phyloP scores from a whole-genome alignment of 2,797 vertebrate species.

The Xenops minutus region DNA sequence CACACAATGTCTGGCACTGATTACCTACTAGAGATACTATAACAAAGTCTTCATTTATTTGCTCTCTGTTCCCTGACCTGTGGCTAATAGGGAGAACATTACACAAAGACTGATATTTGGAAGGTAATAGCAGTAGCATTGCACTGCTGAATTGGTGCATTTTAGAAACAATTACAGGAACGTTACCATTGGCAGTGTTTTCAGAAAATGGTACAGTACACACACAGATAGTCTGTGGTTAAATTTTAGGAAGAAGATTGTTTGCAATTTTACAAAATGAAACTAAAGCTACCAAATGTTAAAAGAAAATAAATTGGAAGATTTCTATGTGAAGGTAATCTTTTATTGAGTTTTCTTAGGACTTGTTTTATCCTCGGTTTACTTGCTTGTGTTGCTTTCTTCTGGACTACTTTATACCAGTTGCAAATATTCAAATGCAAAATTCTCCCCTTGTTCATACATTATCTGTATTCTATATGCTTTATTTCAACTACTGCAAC shows the following conservation, averaged over 20 bases:
- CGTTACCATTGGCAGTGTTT: neutral
- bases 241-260: neutral
- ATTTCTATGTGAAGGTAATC: neutral
- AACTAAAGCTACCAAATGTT: neutral
- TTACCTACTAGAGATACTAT: neutral
- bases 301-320: neutral
- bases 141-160: neutral
- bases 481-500: neutral
- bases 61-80: neutral
- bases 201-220: neutral
- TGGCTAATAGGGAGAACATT: neutral
- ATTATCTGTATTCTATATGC: neutral
- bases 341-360: neutral
- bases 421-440: neutral
- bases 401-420: neutral
- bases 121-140: neutral
- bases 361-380: neutral
- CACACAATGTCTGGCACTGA: neutral
- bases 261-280: neutral
- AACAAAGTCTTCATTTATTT: neutral
- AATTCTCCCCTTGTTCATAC: neutral
- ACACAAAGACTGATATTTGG: neutral
- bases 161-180: neutral
- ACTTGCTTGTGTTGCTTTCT: neutral
- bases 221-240: neutral